Percentiles rank a stretch among this genome's conserved stretches.
Conservation (phyloP, 2,888 invertebrate genomes). For the Emmelina monodactyla region DNA sequence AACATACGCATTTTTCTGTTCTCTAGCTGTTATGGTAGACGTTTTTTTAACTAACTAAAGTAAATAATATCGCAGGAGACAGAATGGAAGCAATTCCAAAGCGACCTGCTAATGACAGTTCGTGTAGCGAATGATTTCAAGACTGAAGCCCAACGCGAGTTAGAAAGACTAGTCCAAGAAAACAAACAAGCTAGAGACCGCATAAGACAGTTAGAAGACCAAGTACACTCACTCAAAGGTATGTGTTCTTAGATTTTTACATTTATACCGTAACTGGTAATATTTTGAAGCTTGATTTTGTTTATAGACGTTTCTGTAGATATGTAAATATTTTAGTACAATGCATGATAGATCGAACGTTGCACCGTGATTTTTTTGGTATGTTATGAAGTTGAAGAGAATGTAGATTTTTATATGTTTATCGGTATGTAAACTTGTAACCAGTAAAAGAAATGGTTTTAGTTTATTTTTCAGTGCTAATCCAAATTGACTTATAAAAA, state of each 20-base stretch:
- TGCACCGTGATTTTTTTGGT: neutral
- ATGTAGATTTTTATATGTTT: too few relatives aligned
- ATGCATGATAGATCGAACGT: too few relatives aligned
- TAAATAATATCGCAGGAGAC: slow-evolving; percentile 73
- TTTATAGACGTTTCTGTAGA: too few relatives aligned
- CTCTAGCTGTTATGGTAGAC: too few relatives aligned
- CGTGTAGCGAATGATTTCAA: slow-evolving; percentile 96
- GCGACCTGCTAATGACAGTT: slow-evolving; percentile 90
- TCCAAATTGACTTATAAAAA: neutral
- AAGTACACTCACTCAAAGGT: slow-evolving; percentile 83
- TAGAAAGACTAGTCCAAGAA: slow-evolving; percentile 81
- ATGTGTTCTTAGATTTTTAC: too few relatives aligned
- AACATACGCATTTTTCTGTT: too few relatives aligned
- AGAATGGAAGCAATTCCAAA: slow-evolving; percentile 95
- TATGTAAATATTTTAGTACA: too few relatives aligned
- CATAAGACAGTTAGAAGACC: slow-evolving; percentile 77
- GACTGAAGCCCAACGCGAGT: slow-evolving; percentile 88
- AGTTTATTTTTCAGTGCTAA: neutral
- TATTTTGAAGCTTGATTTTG: too few relatives aligned
- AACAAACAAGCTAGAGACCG: slow-evolving; percentile 83
- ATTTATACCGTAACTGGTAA: slow-evolving; percentile 46
- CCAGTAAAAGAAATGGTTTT: neutral
- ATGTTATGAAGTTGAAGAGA: neutral
- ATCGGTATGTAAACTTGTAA: too few relatives aligned
- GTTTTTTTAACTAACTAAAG: too few relatives aligned